Percentiles rank a stretch among this genome's conserved stretches.
phyloP scores from a whole-genome alignment of 2,888 invertebrate species.

The Eupithecia tripunctaria region DNA sequence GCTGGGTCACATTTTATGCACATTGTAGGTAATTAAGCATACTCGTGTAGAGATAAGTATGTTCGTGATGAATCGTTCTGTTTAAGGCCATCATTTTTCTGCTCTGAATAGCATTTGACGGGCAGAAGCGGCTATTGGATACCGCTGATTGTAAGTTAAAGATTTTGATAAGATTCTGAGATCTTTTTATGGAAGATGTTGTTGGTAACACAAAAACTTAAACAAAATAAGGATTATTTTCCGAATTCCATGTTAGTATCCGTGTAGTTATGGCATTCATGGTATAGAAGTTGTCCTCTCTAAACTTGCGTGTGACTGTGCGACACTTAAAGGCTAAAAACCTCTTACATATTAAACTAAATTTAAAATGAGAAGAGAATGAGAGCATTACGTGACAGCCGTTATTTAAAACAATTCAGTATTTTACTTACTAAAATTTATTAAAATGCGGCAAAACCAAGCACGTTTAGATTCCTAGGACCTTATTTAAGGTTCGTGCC shows the following conservation, averaged over 20 bases:
- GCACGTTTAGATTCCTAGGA: not conserved
- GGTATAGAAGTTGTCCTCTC: not conserved
- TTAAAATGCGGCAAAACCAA: not conserved
- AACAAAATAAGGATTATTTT: not conserved
- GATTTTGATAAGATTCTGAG: not conserved
- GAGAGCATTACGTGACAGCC: too few species aligned
- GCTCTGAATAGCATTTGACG: conserved; percentile 22
- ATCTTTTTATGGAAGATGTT: not conserved
- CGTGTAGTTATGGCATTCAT: not conserved
- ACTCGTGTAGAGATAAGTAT: conserved; percentile 36
- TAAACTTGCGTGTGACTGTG: not conserved
- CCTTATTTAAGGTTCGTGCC: not conserved
- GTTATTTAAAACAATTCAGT: not conserved
- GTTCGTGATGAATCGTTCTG: conserved; percentile 47
- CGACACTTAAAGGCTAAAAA: not conserved
- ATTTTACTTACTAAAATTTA: not conserved
- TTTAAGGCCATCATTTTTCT: conserved; percentile 50
- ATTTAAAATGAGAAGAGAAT: not conserved
- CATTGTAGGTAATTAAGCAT: conserved; percentile 58
- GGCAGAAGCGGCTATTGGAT: not conserved
- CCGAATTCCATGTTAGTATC: not conserved
- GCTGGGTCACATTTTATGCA: conserved; percentile 65
- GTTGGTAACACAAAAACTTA: not conserved
- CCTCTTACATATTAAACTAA: not conserved
- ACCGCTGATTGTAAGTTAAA: not conserved